These are phyloP conservation scores for Magallana angulata DNA, from an alignment of 1,140 invertebrate genomes.

Conservation along the genomic window DNA sequence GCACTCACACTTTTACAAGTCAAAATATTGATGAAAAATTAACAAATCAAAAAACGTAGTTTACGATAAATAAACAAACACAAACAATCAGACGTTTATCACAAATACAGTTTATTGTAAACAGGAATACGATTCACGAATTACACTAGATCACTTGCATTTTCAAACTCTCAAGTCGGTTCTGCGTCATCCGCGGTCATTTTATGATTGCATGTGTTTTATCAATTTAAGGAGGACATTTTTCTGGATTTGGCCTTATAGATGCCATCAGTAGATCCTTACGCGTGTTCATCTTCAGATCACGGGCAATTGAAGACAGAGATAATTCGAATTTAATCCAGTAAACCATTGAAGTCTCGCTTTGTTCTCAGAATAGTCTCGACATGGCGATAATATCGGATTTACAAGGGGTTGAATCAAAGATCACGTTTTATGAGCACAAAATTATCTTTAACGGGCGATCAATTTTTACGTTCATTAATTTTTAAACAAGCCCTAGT, in stretches of 20 bases:
- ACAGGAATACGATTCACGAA: no score
- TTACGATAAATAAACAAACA: no score
- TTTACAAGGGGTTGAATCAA: background rate
- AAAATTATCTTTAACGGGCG: slow-evolving; percentile 31
- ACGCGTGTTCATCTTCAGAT: background rate
- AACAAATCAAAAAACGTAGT: no score
- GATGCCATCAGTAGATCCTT: background rate
- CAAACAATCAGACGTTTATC: no score
- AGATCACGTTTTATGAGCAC: slow-evolving; percentile 33
- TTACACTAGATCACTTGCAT: no score
- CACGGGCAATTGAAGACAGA: background rate
- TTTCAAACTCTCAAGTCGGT: no score
- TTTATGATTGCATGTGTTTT: no score
- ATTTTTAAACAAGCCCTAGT: background rate
- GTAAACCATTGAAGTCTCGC: slow-evolving; percentile 30
- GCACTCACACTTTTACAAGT: no score
- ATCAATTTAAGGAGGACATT: no score
- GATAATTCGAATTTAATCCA: slow-evolving; percentile 14
- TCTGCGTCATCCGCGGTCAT: no score
- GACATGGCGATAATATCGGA: slow-evolving; percentile 18
- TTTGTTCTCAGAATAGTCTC: slow-evolving; percentile 23
- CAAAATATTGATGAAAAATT: no score
- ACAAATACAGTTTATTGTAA: no score
- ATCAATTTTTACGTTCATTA: slow-evolving; percentile 23
- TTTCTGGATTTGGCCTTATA: background rate